Evolutionary conservation across 2,797 vertebrate species (phyloP).

Genomic region (Sebastolobus alascanus): DNA sequence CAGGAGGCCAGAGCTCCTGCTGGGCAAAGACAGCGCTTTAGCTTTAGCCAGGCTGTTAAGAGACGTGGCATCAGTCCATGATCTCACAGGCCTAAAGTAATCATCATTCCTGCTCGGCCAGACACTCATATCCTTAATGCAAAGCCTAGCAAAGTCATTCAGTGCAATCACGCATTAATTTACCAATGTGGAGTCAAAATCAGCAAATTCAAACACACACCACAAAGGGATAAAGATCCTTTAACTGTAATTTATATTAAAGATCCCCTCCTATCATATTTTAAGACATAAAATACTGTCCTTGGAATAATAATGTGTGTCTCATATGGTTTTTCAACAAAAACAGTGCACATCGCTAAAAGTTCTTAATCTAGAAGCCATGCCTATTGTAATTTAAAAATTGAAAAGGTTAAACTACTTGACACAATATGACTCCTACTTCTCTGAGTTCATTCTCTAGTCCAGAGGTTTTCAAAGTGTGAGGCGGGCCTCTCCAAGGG

Average conservation of each 20-base stretch:
- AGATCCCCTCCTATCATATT: neutral
- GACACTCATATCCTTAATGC: conserved; percentile 11
- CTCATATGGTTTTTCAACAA: neutral
- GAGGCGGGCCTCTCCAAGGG: neutral
- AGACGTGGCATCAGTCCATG: conserved; percentile 41
- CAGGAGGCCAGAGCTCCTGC: conserved; percentile 23
- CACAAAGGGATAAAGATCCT: neutral
- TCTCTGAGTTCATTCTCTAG: neutral
- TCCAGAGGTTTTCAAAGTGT: neutral
- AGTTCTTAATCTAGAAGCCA: neutral
- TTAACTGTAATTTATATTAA: neutral
- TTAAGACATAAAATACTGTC: neutral
- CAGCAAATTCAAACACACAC: conserved; percentile 12
- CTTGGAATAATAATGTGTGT: neutral
- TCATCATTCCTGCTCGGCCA: conserved; percentile 28
- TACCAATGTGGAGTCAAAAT: neutral
- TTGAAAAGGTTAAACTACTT: neutral
- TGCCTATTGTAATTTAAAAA: neutral
- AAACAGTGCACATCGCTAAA: neutral
- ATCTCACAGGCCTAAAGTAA: conserved; percentile 32
- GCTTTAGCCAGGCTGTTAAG: conserved; percentile 14
- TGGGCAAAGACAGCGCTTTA: conserved; percentile 20
- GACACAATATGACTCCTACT: neutral
- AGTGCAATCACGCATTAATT: conserved; percentile 7
- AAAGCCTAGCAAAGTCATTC: conserved; percentile 23